Percentiles rank a stretch among this genome's conserved stretches.
Conservation (phyloP, 2,888 invertebrate species). For the Teleogryllus oceanicus region DNA sequence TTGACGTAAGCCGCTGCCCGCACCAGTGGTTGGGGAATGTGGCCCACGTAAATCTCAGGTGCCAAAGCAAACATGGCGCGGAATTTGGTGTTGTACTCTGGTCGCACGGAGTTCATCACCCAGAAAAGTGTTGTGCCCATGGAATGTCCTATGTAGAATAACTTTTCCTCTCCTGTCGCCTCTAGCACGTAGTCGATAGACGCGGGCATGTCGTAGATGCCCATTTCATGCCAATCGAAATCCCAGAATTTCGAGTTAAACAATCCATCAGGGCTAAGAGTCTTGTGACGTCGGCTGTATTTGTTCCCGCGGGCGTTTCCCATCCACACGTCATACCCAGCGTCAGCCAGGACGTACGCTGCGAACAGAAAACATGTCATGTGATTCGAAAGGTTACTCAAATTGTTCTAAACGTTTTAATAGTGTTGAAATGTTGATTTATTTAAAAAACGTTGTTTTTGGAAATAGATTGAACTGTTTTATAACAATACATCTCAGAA, state of each 20-base stretch:
- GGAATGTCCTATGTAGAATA: constrained; percentile 56
- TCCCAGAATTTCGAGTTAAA: neutral
- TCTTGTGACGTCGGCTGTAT: too few species aligned
- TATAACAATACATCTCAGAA: too few species aligned
- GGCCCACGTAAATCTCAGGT: constrained; percentile 58
- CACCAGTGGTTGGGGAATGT: neutral
- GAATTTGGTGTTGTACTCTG: constrained; percentile 65
- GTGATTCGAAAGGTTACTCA: too few species aligned
- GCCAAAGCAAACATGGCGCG: constrained; percentile 64
- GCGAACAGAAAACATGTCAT: too few species aligned
- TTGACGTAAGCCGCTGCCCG: neutral
- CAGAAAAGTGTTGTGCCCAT: constrained; percentile 68
- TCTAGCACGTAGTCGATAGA: constrained; percentile 67
- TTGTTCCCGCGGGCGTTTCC: too few species aligned
- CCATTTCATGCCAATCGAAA: constrained; percentile 78
- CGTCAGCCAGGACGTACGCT: too few species aligned
- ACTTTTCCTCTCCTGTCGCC: constrained; percentile 46
- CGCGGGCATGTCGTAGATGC: constrained; percentile 71
- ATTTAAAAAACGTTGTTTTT: too few species aligned
- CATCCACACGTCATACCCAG: too few species aligned
- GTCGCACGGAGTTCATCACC: constrained; percentile 61
- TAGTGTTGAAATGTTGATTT: too few species aligned
- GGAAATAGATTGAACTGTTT: too few species aligned
- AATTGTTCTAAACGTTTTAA: too few species aligned
- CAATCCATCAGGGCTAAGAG: neutral